Percentiles rank a stretch among this genome's conserved stretches.
Evolutionary conservation across 2,113 vertebrate species (phyloP).

Genomic region (Caranx melampygus): DNA sequence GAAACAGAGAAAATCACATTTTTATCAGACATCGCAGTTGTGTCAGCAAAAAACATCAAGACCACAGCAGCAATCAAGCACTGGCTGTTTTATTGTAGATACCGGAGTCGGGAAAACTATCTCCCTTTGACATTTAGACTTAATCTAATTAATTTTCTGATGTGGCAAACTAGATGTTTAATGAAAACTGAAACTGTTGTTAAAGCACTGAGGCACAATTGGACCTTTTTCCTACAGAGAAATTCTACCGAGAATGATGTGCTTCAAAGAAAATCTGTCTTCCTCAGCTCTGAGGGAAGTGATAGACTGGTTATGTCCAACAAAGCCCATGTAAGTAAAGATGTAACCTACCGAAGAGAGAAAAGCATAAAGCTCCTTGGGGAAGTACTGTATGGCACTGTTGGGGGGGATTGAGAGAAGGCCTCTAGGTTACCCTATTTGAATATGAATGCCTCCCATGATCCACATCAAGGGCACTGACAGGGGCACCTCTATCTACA

Average conservation of each 20-base stretch:
- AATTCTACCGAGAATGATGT: background rate
- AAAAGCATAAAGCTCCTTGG: slow-evolving; percentile 42
- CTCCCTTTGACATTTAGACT: slow-evolving; percentile 45
- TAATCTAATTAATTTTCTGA: slow-evolving; percentile 47
- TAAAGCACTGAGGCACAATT: background rate
- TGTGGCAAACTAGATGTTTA: slow-evolving; percentile 12
- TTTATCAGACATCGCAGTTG: slow-evolving; percentile 71
- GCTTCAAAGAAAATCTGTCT: slow-evolving; percentile 19
- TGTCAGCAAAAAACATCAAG: slow-evolving; percentile 68
- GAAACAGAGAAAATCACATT: slow-evolving; percentile 61
- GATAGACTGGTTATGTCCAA: slow-evolving; percentile 43
- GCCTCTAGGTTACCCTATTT: slow-evolving; percentile 71
- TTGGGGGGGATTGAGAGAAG: slow-evolving; percentile 49
- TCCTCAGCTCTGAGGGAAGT: slow-evolving; percentile 41
- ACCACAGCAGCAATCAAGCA: slow-evolving; percentile 40
- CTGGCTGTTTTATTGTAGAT: slow-evolving; percentile 60
- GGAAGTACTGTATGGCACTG: slow-evolving; percentile 41
- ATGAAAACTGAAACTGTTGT: slow-evolving; percentile 35
- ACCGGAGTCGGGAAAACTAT: slow-evolving; percentile 25
- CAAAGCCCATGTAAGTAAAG: slow-evolving; percentile 64
- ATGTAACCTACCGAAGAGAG: slow-evolving; percentile 47
- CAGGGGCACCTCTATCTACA: slow-evolving; percentile 72
- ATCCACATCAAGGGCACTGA: slow-evolving; percentile 80
- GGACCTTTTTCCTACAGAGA: background rate
- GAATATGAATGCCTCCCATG: slow-evolving; percentile 76